phyloP scores from a whole-genome alignment of 2,888 invertebrate genomes.

The Meganola albula region DNA sequence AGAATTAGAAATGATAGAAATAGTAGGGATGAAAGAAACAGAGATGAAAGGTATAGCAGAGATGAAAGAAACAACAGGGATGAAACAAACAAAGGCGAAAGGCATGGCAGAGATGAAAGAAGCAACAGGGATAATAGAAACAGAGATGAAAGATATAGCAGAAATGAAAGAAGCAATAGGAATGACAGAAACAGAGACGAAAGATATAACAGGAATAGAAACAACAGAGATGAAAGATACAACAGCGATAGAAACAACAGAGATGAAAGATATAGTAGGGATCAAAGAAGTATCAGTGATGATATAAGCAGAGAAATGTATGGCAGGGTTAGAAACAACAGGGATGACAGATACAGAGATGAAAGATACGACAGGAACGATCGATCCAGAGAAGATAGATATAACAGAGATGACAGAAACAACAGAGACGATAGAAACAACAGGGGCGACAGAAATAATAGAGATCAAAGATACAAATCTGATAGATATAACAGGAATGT shows the following conservation, averaged over 20 bases:
- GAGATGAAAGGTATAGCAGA: neutral
- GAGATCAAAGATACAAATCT: neutral
- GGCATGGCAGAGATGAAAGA: conserved; percentile 2
- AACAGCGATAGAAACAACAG: neutral
- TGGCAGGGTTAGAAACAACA: neutral
- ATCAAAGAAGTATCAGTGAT: neutral
- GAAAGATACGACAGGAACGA: too few species aligned
- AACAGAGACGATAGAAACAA: neutral
- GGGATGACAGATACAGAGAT: neutral
- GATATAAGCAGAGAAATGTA: too few species aligned
- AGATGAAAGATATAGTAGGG: neutral
- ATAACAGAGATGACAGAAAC: neutral
- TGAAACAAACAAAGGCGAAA: too few species aligned
- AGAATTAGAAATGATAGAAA: neutral
- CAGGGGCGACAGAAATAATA: neutral
- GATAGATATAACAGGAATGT: neutral
- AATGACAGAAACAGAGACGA: neutral
- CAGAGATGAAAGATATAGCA: conserved; percentile 1
- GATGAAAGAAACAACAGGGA: too few species aligned
- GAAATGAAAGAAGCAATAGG: neutral
- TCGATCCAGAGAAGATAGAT: too few species aligned
- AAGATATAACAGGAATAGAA: neutral
- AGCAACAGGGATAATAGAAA: neutral
- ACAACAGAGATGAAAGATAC: neutral
- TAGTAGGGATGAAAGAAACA: neutral